Percentiles rank a stretch among this genome's conserved stretches.
phyloP scores from a whole-genome alignment of 2,113 vertebrate species.

The Scopus umbretta region DNA sequence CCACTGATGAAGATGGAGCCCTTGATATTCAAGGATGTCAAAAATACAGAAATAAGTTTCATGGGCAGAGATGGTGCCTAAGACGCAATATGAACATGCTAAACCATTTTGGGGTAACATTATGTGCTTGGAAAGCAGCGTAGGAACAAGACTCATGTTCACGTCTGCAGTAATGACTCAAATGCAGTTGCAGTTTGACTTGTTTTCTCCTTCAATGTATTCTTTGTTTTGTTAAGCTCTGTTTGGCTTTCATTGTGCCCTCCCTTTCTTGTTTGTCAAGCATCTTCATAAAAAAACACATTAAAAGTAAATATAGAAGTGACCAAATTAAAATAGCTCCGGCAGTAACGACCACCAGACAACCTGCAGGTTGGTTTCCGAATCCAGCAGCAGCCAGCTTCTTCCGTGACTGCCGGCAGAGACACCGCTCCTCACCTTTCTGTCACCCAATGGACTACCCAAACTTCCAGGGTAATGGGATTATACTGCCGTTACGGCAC shows the following conservation, averaged over 20 bases:
- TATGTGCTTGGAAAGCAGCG: background rate
- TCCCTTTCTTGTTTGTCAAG: background rate
- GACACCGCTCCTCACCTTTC: background rate
- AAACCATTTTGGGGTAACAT: background rate
- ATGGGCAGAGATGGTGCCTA: background rate
- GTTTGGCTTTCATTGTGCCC: background rate
- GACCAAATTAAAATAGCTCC: background rate
- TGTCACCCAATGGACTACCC: background rate
- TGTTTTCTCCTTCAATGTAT: conserved; percentile 6
- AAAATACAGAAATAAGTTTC: background rate
- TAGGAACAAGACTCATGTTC: background rate
- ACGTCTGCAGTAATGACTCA: background rate
- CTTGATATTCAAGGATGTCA: background rate
- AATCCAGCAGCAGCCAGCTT: background rate
- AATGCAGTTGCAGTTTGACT: conserved; percentile 19
- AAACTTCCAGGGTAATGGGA: background rate
- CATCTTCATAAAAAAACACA: background rate
- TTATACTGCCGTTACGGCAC: background rate
- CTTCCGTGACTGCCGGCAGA: rapidly evolving
- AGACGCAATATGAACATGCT: rapidly evolving
- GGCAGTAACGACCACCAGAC: background rate
- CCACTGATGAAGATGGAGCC: background rate
- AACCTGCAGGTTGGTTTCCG: background rate
- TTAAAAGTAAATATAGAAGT: background rate
- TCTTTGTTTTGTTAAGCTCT: conserved; percentile 44